Evolutionary conservation across 1,140 invertebrate species (phyloP).

Genomic region (Liolophura sinensis): DNA sequence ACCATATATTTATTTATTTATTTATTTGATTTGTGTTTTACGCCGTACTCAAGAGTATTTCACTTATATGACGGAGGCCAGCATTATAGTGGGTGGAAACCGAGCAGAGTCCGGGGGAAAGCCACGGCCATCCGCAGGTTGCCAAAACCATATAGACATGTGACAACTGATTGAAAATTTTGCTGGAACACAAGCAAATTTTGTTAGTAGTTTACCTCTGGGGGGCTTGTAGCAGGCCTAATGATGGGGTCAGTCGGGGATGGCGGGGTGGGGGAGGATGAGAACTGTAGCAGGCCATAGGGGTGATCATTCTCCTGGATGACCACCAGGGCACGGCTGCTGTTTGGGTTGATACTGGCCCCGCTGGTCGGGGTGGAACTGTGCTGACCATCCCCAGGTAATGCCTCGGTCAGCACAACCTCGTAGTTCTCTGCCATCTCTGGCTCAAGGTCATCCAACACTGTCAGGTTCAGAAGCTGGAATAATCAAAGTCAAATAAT

Average conservation of each 20-base stretch:
- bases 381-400: conserved; percentile 37
- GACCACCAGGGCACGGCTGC: conserved; percentile 20
- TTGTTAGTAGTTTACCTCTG: conserved; percentile 25
- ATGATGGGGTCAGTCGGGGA: conserved; percentile 27
- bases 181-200: too few relatives aligned
- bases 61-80: too few relatives aligned
- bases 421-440: conserved; percentile 45
- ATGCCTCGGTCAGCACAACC: conserved; percentile 30
- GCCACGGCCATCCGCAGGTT: too few relatives aligned
- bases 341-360: conserved; percentile 45
- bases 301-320: conserved; percentile 48
- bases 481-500: conserved; percentile 9
- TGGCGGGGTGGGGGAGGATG: conserved; percentile 23
- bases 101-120: too few relatives aligned
- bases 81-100: too few relatives aligned
- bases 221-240: conserved; percentile 21
- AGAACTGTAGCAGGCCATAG: conserved; percentile 54
- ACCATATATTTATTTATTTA: too few relatives aligned
- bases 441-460: conserved; percentile 45
- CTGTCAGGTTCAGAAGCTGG: conserved; percentile 38
- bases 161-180: too few relatives aligned
- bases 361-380: conserved; percentile 54
- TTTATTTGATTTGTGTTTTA: too few relatives aligned
- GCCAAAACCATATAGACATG: too few relatives aligned
- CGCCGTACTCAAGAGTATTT: too few relatives aligned